Conservation (phyloP, 2,888 invertebrate genomes). For the Agriopis leucophaearia region DNA sequence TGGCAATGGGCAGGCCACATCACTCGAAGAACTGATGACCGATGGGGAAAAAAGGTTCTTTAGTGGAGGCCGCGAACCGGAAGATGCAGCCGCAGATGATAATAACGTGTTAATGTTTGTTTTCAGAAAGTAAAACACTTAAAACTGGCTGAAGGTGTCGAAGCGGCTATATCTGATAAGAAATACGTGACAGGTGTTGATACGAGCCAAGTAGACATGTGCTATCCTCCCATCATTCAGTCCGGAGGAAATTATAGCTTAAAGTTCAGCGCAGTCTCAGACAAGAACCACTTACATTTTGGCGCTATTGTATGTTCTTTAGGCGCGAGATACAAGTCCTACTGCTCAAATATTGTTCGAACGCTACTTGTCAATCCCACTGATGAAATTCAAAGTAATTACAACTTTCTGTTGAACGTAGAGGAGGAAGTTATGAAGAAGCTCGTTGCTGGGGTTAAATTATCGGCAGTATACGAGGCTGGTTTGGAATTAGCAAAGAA, state of each 20-base stretch:
- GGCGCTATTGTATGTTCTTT: slow-evolving; percentile 98
- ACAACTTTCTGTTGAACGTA: slow-evolving; percentile 95
- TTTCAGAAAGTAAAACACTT: slow-evolving; percentile 97
- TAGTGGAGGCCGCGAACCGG: no score
- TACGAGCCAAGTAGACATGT: slow-evolving; percentile 96
- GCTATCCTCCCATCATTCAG: slow-evolving; percentile 99
- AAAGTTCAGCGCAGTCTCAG: slow-evolving; percentile 98
- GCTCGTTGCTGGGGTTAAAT: slow-evolving; percentile 92
- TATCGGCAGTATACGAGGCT: slow-evolving; percentile 95
- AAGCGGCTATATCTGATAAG: slow-evolving; percentile 96
- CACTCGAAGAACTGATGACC: no score
- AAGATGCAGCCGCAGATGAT: no score
- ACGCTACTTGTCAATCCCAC: slow-evolving; percentile 98
- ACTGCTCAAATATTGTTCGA: slow-evolving; percentile 98
- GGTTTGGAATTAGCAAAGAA: slow-evolving; percentile 94
- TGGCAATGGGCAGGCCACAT: no score
- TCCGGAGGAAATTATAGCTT: slow-evolving; percentile 99
- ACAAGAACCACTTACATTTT: slow-evolving; percentile 97
- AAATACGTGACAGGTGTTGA: slow-evolving; percentile 98
- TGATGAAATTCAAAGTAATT: slow-evolving; percentile 92
- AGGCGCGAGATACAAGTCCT: slow-evolving; percentile 98
- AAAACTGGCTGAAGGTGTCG: slow-evolving; percentile 97
- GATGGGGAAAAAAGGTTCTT: no score
- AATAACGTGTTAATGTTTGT: no score
- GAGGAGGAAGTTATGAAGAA: slow-evolving; percentile 96